Evolutionary conservation across 1,140 invertebrate genomes (phyloP), one percentile per base, ranked within the genome.

Genomic region (Trichonephila inaurata): DNA sequence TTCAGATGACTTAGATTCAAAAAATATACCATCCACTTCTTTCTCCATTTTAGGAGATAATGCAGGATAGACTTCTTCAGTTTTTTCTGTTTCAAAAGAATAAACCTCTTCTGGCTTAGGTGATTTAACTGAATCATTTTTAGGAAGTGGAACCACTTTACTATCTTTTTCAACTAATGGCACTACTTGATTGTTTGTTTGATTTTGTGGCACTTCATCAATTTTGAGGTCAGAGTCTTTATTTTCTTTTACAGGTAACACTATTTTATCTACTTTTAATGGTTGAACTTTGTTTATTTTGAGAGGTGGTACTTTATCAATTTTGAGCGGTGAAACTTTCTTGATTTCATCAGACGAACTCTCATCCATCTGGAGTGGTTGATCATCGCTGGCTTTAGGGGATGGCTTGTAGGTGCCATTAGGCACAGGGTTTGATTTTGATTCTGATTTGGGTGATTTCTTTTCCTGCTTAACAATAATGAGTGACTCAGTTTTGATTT

Each of bases 321-420:
- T 33, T 40, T 40, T 88, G 62, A 88, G 61, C 18, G 60, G 18
- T 66, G 24, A 16, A 88, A 64, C 61, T 64, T 66, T 64, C 21
- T 88, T 58, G 60, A 58, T 88, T 88, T 88, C 86, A 66, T 21
- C 24, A 64, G 62, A 24, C 4, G 61, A 8, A 58, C 33, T 64
- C 28, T 64, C 24, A 10, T 88, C 62, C 18, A 64, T 6, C 21
- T 62, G 44, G 61, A 33, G 86, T 40, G 86, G 8, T n/a, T 40
- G 28, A 21, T 91, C 72, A 1, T 89, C 12, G 0, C 18, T 40
- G 24, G 18, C 51, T 62, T 81, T 72, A n/a, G 19, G 24, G 12
- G 91, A 21, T 58, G 62, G 83, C 28, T 87, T 92, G 51, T 92
- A 83, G 28, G 91, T 92, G 66, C 91, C 91, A 87, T 92, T 92